A percentile compares a stretch with the other conserved stretches of the same genome.
phyloP scores from a whole-genome alignment of 2,113 vertebrate genomes.

The Australoheros scitulus region DNA sequence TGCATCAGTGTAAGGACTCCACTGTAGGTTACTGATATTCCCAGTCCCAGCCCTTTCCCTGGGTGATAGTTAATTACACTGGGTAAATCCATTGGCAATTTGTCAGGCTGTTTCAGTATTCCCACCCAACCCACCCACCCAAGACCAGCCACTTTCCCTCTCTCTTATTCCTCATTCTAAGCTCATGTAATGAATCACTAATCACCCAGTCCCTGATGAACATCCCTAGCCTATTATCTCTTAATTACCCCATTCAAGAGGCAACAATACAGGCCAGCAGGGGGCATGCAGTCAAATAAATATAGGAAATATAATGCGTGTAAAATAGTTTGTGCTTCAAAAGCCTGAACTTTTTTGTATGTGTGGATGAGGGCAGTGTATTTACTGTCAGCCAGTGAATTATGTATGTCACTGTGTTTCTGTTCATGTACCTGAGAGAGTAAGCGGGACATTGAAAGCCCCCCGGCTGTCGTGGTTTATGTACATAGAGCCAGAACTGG shows the following conservation, averaged over 20 bases:
- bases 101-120: slow-evolving; percentile 65
- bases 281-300: slow-evolving; percentile 54
- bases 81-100: slow-evolving; percentile 77
- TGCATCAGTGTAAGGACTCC: not conserved
- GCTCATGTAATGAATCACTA: slow-evolving; percentile 82
- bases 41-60: slow-evolving; percentile 48
- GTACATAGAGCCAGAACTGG: slow-evolving; percentile 64
- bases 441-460: slow-evolving; percentile 30
- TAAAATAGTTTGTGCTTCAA: slow-evolving; percentile 19
- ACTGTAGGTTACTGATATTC: slow-evolving; percentile 40
- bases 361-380: slow-evolving; percentile 38
- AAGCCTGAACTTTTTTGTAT: slow-evolving; percentile 16
- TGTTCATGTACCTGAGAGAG: slow-evolving; percentile 53
- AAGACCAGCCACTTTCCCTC: slow-evolving; percentile 48
- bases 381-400: slow-evolving; percentile 55
- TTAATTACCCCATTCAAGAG: slow-evolving; percentile 76
- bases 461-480: slow-evolving; percentile 69
- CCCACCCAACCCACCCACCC: slow-evolving; percentile 32
- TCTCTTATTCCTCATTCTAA: slow-evolving; percentile 68
- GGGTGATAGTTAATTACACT: slow-evolving; percentile 75
- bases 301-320: not conserved
- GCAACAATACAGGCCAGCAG: slow-evolving; percentile 58
- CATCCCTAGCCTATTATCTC: slow-evolving; percentile 76
- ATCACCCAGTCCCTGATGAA: slow-evolving; percentile 76
- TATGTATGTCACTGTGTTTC: slow-evolving; percentile 58